These are phyloP conservation scores for Tetheella fluctuosa DNA, from an alignment of 2,888 invertebrate species.

Conservation along the genomic window DNA sequence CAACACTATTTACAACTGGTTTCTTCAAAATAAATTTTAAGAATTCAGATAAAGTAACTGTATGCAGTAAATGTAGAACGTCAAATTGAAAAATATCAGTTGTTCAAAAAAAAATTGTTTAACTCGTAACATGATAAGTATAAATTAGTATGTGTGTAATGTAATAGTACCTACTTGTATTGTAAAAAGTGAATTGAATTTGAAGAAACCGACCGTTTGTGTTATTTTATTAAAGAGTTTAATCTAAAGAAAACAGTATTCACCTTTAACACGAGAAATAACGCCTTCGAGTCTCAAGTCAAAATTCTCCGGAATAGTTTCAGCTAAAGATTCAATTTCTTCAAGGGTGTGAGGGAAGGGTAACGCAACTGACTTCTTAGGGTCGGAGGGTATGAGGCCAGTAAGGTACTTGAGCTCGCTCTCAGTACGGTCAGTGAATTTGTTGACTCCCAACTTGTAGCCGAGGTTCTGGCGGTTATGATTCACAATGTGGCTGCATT, in stretches of 20 bases:
- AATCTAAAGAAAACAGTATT: slow-evolving; percentile 19
- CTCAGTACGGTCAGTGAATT: slow-evolving; percentile 49
- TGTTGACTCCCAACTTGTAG: slow-evolving; percentile 51
- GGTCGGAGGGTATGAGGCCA: slow-evolving; percentile 31
- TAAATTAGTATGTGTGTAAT: too few relatives aligned
- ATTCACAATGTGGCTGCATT: slow-evolving; percentile 42
- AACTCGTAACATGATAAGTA: too few relatives aligned
- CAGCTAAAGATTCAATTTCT: slow-evolving; percentile 35
- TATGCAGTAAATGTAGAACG: too few relatives aligned
- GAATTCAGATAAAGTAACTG: too few relatives aligned
- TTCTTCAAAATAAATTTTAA: too few relatives aligned
- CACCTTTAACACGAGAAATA: slow-evolving; percentile 52
- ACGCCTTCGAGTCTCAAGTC: slow-evolving; percentile 55
- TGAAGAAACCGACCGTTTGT: too few relatives aligned
- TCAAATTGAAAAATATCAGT: too few relatives aligned
- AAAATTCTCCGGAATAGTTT: slow-evolving; percentile 46
- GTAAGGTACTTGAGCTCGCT: slow-evolving; percentile 42
- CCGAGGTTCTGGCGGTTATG: slow-evolving; percentile 50
- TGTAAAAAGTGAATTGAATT: too few relatives aligned
- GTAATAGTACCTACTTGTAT: too few relatives aligned
- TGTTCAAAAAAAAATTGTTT: too few relatives aligned
- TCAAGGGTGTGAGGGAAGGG: slow-evolving; percentile 44
- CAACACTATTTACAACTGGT: too few relatives aligned
- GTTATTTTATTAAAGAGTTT: too few relatives aligned
- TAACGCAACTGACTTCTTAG: slow-evolving; percentile 21